Conservation (phyloP, 2,888 invertebrate genomes). For the Acleris cristana region DNA sequence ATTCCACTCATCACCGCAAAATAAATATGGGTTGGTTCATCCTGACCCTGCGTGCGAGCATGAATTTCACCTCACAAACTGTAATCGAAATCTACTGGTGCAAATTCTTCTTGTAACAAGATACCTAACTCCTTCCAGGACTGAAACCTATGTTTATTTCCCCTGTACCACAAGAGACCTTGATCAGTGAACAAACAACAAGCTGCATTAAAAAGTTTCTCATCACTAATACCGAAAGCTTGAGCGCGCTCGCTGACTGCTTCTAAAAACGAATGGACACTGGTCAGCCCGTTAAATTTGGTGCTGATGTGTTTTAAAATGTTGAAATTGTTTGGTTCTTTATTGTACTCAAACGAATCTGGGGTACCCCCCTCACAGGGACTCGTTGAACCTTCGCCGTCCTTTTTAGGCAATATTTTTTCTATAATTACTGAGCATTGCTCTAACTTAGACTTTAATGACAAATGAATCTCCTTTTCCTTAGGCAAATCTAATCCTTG, state of each 20-base stretch:
- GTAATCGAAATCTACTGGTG: conserved; percentile 9
- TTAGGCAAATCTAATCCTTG: background rate
- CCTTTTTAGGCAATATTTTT: too few relatives aligned
- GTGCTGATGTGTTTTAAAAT: background rate
- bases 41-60: conserved; percentile 4
- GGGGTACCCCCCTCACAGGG: background rate
- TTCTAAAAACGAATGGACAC: background rate
- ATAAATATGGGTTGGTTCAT: conserved; percentile 7
- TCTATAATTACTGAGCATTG: background rate
- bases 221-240: background rate
- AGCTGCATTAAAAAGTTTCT: background rate
- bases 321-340: background rate
- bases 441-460: background rate
- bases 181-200: background rate
- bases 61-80: background rate
- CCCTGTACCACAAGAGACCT: background rate
- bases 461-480: background rate
- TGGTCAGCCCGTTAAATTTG: background rate
- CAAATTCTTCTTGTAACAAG: background rate
- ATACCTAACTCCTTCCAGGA: background rate
- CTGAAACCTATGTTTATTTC: background rate
- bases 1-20: conserved; percentile 5
- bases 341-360: background rate
- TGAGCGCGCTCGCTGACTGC: background rate
- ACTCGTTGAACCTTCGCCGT: too few relatives aligned